Evolutionary conservation across 2,888 invertebrate species (phyloP).

Genomic region (Eudemis profundana): DNA sequence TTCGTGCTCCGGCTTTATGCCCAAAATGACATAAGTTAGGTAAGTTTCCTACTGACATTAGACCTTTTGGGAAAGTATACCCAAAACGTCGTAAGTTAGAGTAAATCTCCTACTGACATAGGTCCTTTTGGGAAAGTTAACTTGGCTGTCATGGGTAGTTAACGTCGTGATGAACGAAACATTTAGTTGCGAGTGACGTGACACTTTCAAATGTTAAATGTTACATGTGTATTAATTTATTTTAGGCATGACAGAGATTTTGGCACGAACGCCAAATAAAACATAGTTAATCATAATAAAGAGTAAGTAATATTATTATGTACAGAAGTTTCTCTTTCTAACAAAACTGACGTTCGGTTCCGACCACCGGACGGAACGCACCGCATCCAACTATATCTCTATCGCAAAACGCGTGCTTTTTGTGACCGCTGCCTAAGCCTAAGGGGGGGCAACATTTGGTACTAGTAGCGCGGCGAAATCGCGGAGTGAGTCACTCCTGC

Average conservation of each 20-base stretch:
- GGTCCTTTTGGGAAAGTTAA: not conserved
- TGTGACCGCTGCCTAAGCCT: no score
- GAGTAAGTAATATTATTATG: no score
- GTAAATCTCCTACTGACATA: not conserved
- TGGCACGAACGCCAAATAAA: no score
- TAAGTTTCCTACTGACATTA: not conserved
- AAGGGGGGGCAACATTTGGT: no score
- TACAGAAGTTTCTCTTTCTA: no score
- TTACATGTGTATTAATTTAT: slow-evolving; percentile 10
- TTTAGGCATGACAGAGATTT: not conserved
- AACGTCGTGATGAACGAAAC: slow-evolving; percentile 4
- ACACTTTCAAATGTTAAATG: slow-evolving; percentile 11
- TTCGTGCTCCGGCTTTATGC: not conserved
- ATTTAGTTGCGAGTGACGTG: slow-evolving; percentile 21
- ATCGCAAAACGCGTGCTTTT: no score
- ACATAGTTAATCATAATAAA: no score
- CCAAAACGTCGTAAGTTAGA: not conserved
- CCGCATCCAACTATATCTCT: no score
- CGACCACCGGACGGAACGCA: no score
- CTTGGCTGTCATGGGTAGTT: not conserved
- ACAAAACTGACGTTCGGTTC: no score
- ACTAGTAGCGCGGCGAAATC: no score
- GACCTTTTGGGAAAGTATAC: not conserved
- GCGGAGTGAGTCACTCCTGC: no score
- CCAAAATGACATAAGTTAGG: not conserved